Base-by-base conservation (phyloP, 1,140 invertebrate genomes). In the Drosophila rhopaloa region DNA sequence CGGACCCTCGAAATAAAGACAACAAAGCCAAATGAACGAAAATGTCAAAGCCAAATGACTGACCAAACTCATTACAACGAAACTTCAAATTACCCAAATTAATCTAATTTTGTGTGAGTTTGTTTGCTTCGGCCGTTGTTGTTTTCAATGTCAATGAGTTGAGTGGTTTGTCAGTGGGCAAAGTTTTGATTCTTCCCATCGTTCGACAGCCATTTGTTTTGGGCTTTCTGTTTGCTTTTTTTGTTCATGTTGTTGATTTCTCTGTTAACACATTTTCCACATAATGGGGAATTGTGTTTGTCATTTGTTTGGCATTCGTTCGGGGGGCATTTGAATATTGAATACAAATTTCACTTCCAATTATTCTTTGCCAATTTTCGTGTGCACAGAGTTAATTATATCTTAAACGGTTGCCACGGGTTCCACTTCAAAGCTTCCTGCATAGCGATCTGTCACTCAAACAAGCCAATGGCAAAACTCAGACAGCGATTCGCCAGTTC, bases 41-140 rank as follows among this genome's bases (percentile, higher is more conserved):
- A 86, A 79, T 82, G 83, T 79, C 83, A 79, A 62, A 83, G 79
- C 76, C 76, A 88, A 88, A 88, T 88, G 83, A 80, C 79, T 83
- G 83, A 80, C 83, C 83, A 80, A 86, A 89, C 79, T 89, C 83
- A 86, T 86, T 86, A 86, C 83, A 86, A 89, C 84, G 68, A 86
- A 89, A 80, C 84, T 83, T 83, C 76, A 77, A 89, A 86, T 89
- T 83, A 73, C 80, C 84, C 76, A 86, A 86, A 86, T 86, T 86
- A 86, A 88, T 86, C 83, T 83, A 89, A 89, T 89, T 86, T 80
- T 89, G 72, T 67, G 83, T 74, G 77, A 81, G 65, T 57, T 50
- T 55, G 38, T 53, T 41, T 62, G 24, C 48, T 40, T 50, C 13
- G 48, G 13, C 37, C 37, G 57, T 47, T 71, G 56, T 68, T 55